Conservation (phyloP, 2,888 invertebrate genomes). For the Netelia melanura region DNA sequence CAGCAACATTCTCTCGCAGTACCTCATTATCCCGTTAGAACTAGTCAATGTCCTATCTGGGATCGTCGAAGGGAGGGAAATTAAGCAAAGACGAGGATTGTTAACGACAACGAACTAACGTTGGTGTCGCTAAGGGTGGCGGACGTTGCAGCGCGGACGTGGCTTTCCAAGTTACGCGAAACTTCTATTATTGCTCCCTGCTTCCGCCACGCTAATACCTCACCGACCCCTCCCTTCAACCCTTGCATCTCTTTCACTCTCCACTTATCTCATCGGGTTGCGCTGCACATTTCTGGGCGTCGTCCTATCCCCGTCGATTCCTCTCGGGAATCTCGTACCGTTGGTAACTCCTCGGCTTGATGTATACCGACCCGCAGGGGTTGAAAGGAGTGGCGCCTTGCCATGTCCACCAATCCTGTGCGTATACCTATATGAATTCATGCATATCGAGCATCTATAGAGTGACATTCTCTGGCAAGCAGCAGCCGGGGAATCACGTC, state of each 20-base stretch:
- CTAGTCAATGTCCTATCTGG: slow-evolving; percentile 4
- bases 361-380: not conserved
- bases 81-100: slow-evolving; percentile 13
- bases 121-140: slow-evolving; percentile 8
- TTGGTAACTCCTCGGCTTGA: slow-evolving; percentile 29
- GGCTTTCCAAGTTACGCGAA: slow-evolving; percentile 53
- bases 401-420: not conserved
- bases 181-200: slow-evolving; percentile 52
- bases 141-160: slow-evolving; percentile 51
- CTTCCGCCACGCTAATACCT: not conserved
- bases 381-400: not conserved
- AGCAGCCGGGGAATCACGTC: not conserved
- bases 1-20: not conserved
- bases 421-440: not conserved
- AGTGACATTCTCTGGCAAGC: slow-evolving; percentile 18
- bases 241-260: not conserved
- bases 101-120: slow-evolving; percentile 24
- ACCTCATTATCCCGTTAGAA: slow-evolving; percentile 41
- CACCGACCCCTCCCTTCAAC: not conserved
- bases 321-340: not conserved
- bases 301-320: slow-evolving; percentile 10
- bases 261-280: slow-evolving; percentile 3
- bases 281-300: not conserved
- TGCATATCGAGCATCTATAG: not conserved
- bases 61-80: not conserved